Evolutionary conservation across 1,140 invertebrate species (phyloP), one percentile per base, ranked within the genome.

Genomic region (Steinernema feltiae): DNA sequence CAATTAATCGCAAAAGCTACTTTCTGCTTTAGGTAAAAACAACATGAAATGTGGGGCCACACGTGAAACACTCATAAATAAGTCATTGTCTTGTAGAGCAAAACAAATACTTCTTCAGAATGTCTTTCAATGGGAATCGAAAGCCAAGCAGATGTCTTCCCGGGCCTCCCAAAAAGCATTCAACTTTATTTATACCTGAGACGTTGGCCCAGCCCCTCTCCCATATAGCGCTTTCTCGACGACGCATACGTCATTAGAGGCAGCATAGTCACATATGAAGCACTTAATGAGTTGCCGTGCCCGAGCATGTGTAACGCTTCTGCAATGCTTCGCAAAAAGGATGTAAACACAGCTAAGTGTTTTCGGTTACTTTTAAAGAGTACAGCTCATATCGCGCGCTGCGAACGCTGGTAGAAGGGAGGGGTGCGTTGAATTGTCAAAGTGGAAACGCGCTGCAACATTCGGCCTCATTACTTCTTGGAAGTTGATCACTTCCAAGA

Each of bases 51-150:
- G 24, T 27, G 53, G 53, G 41, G 7, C 24, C 53, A 12, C 53
- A 63, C 53, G 53, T 63, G 53, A 63, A 63, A 63, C 24, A 63
- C 53, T 63, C 53, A 63, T 63, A 63, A 63, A 63, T 63, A 63
- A 63, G 24, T 63, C 53, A 12, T 63, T 63, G 24, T 63, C 24
- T 27, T 12, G 24, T 17, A 63, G 24, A 63, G 53, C 53, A 27
- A 63, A 63, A 63, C 53, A 63, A 63, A 63, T 63, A 17, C 53
- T 63, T 27, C 24, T 63, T 15, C 12, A 27, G 24, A 63, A 27
- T n/a, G 53, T 63, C 53, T 27, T 63, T 63, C 53, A 27, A 63
- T 27, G 24, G 24, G 2, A 21, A 7, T 3, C 3, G 7, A 3
- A 63, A 12, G 7, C 7, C 24, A 27, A 27, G 24, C 7, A 15